Conservation (phyloP, 2,797 vertebrate species). For the Diplodus puntazzo region DNA sequence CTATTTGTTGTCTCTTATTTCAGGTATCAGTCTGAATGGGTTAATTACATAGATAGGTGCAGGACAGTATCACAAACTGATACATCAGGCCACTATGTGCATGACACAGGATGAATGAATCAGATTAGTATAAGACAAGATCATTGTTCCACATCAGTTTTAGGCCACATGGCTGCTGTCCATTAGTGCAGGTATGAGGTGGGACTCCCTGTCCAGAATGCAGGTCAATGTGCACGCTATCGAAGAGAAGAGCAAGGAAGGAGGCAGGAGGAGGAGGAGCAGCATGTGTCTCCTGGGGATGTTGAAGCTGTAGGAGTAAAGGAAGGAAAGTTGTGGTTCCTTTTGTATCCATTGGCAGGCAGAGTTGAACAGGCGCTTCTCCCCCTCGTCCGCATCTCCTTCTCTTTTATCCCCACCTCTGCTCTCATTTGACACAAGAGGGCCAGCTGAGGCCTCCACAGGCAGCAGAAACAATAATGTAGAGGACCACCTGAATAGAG, state of each 20-base stretch:
- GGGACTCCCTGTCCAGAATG: conserved; percentile 72
- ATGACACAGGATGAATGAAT: conserved; percentile 51
- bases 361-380: conserved; percentile 53
- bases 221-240: conserved; percentile 71
- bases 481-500: conserved; percentile 90
- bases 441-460: conserved; percentile 95
- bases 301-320: conserved; percentile 45
- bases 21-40: conserved; percentile 46
- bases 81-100: conserved; percentile 63
- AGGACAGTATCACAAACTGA: conserved; percentile 62
- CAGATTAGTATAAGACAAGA: conserved; percentile 54
- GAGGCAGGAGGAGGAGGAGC: conserved; percentile 46
- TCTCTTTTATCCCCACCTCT: not conserved
- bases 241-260: conserved; percentile 16
- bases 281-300: conserved; percentile 42
- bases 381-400: conserved; percentile 31
- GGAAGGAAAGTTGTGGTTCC: conserved; percentile 60
- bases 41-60: conserved; percentile 49
- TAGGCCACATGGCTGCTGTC: conserved; percentile 65
- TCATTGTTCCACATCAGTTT: conserved; percentile 67
- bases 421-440: conserved; percentile 87
- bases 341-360: conserved; percentile 63
- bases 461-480: conserved; percentile 91
- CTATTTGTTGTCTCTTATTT: conserved; percentile 38
- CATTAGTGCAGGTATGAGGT: conserved; percentile 54